Conservation (phyloP, 2,888 invertebrate species). For the Drosophila anceps region DNA sequence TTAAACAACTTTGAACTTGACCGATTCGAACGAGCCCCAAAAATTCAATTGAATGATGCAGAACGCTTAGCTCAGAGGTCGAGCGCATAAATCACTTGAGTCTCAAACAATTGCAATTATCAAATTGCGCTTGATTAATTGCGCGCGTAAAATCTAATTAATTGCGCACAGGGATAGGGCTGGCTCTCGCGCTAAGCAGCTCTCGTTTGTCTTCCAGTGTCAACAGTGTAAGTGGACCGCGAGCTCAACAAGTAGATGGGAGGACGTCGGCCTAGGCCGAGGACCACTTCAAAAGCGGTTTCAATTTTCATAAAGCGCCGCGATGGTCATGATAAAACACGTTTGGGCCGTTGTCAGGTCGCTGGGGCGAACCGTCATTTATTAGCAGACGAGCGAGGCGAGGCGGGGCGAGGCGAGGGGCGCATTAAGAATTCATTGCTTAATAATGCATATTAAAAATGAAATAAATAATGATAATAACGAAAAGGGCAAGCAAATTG, state of each 20-base stretch:
- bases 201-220: conserved; percentile 9
- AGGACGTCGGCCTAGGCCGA: not conserved
- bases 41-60: not conserved
- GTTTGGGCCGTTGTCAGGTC: conserved; percentile 42
- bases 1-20: not conserved
- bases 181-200: not conserved
- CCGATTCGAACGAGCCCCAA: not conserved
- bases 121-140: conserved; percentile 72
- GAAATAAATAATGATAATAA: not conserved
- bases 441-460: conserved; percentile 38
- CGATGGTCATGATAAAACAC: conserved; percentile 45
- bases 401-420: not conserved
- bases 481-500: conserved; percentile 40
- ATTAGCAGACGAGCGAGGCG: not conserved
- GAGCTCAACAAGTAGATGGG: conserved; percentile 43
- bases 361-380: not conserved
- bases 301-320: conserved; percentile 34
- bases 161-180: conserved; percentile 36
- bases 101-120: conserved; percentile 60
- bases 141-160: conserved; percentile 52
- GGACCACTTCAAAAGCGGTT: conserved; percentile 30
- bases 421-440: conserved; percentile 71
- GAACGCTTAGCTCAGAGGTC: not conserved
- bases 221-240: conserved; percentile 17
- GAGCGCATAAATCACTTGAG: conserved; percentile 41